Percentiles rank a stretch among this genome's conserved stretches.
Evolutionary conservation across 1,140 invertebrate species (phyloP).

Genomic region (Hycleus phaleratus): DNA sequence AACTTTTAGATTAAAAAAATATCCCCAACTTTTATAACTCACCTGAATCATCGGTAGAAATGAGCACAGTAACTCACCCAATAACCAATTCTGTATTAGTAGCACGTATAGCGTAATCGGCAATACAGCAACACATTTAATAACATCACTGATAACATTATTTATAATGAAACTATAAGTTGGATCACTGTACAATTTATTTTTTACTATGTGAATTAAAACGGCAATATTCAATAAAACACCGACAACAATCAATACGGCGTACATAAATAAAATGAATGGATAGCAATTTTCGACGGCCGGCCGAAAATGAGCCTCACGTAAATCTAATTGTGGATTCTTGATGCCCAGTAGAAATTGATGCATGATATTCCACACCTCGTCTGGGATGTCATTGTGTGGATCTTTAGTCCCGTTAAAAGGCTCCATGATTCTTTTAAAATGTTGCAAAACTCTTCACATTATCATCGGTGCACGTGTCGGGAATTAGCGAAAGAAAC

Average conservation of each 20-base stretch:
- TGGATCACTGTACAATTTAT: slow-evolving; percentile 54
- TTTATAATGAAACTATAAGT: slow-evolving; percentile 61
- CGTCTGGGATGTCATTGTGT: slow-evolving; percentile 20
- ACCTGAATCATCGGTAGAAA: slow-evolving; percentile 69
- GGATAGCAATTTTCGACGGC: slow-evolving; percentile 51
- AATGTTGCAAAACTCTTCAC: too few species aligned
- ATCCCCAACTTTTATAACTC: slow-evolving; percentile 26
- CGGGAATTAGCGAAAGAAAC: too few species aligned
- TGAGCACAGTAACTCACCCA: slow-evolving; percentile 66
- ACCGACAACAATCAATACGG: slow-evolving; percentile 49
- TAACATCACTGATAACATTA: slow-evolving; percentile 56
- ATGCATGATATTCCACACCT: slow-evolving; percentile 27
- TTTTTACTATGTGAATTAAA: slow-evolving; percentile 50
- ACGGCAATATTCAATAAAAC: slow-evolving; percentile 52
- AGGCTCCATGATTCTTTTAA: too few species aligned
- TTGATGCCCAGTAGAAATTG: slow-evolving; percentile 29
- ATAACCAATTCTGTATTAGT: slow-evolving; percentile 65
- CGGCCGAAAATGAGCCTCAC: slow-evolving; percentile 40
- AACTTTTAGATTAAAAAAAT: too few species aligned
- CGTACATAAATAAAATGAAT: slow-evolving; percentile 57
- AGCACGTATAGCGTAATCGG: slow-evolving; percentile 61
- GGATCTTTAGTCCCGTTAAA: not conserved
- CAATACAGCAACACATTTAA: slow-evolving; percentile 59
- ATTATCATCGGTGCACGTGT: too few species aligned
- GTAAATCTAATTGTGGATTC: slow-evolving; percentile 37